Evolutionary conservation across 2,113 vertebrate genomes (phyloP).

Genomic region (Pangasianodon gigas): DNA sequence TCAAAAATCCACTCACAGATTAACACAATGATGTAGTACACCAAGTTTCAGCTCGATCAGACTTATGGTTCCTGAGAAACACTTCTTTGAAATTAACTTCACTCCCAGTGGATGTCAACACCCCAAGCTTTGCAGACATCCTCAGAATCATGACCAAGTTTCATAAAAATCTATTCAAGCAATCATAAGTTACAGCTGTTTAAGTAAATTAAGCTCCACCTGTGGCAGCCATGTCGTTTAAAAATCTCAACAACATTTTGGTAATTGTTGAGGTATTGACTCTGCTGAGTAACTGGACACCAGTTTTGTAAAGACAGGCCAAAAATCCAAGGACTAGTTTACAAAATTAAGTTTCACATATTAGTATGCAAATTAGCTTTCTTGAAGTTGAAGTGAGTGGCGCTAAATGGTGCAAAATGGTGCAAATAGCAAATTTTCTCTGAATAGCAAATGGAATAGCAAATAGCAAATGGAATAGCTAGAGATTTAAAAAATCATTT

Average conservation of each 20-base stretch:
- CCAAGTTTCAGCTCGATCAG: not conserved
- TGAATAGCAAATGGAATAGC: not conserved
- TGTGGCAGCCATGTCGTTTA: not conserved
- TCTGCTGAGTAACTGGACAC: not conserved
- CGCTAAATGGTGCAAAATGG: not conserved
- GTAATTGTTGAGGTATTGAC: not conserved
- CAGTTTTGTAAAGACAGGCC: not conserved
- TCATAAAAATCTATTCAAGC: not conserved
- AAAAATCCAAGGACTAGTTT: not conserved
- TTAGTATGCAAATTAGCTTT: too few species aligned
- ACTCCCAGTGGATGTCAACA: not conserved
- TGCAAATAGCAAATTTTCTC: too few species aligned
- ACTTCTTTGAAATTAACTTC: not conserved
- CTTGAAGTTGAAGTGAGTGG: too few species aligned
- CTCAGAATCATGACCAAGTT: not conserved
- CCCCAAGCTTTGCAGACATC: not conserved
- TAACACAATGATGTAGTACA: not conserved
- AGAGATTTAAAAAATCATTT: not conserved
- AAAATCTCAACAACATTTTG: not conserved
- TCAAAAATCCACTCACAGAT: not conserved
- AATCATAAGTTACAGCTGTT: not conserved
- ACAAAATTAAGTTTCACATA: not conserved
- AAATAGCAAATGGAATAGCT: not conserved
- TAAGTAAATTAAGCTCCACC: not conserved
- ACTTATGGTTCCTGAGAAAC: not conserved